phyloP scores from a whole-genome alignment of 2,797 vertebrate genomes.

The Sebastes kiyomatsui region DNA sequence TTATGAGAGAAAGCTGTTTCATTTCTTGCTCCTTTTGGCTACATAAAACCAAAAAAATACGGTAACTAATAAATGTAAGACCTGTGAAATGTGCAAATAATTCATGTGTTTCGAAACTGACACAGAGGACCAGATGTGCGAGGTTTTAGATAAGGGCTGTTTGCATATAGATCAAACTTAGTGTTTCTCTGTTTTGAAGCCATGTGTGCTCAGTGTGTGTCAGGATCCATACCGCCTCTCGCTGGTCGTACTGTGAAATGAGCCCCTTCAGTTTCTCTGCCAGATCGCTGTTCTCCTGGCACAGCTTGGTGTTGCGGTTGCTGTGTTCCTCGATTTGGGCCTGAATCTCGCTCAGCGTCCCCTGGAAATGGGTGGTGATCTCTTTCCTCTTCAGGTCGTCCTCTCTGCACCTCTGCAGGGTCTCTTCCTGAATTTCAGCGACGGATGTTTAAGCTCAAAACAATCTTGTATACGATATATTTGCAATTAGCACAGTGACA shows the following conservation, averaged over 20 bases:
- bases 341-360: constrained; percentile 95
- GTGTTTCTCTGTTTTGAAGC: not conserved
- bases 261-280: constrained; percentile 96
- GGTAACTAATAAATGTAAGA: constrained; percentile 50
- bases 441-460: not conserved
- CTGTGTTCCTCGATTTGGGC: constrained; percentile 98
- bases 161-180: not conserved
- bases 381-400: constrained; percentile 98
- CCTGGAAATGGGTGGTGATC: constrained; percentile 98
- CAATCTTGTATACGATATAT: not conserved
- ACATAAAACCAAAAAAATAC: constrained; percentile 38
- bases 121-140: constrained; percentile 2
- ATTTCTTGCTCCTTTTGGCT: constrained; percentile 19
- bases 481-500: not conserved
- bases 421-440: constrained; percentile 88
- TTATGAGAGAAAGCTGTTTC: constrained; percentile 43
- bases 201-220: not conserved
- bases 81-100: constrained; percentile 29
- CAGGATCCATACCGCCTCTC: constrained; percentile 88
- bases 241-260: constrained; percentile 95
- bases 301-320: constrained; percentile 93
- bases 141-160: constrained; percentile 4
- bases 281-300: constrained; percentile 94
- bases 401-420: constrained; percentile 93
- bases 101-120: constrained; percentile 4